Percentiles rank a stretch among this genome's conserved stretches.
These are phyloP conservation scores for Crossocerus cetratus DNA, from an alignment of 2,888 invertebrate species.

Conservation along the genomic window DNA sequence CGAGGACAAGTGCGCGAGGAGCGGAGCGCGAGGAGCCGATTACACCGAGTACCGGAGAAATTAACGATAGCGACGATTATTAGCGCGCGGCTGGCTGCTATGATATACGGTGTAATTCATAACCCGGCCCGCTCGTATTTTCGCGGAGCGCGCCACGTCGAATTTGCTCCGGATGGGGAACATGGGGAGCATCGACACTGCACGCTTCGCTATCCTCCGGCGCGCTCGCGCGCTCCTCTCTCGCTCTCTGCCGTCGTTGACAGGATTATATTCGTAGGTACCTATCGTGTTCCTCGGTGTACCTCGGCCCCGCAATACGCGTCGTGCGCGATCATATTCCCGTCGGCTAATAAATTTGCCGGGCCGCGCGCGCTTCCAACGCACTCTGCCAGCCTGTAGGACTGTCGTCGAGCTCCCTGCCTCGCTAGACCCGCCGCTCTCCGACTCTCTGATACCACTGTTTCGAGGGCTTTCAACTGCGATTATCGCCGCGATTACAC, in stretches of 20 bases:
- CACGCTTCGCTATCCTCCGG: conserved; percentile 47
- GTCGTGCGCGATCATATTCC: conserved; percentile 68
- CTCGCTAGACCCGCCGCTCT: conserved; percentile 47
- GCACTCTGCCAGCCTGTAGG: conserved; percentile 43
- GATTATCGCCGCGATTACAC: conserved; percentile 25
- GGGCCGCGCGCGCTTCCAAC: conserved; percentile 40
- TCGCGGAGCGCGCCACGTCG: conserved; percentile 62
- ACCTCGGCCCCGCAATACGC: conserved; percentile 65
- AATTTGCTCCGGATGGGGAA: conserved; percentile 72
- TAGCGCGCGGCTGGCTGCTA: conserved; percentile 57
- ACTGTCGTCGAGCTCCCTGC: conserved; percentile 40
- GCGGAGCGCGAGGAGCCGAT: conserved; percentile 58
- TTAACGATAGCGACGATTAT: conserved; percentile 71
- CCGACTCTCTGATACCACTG: conserved; percentile 39
- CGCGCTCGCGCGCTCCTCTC: conserved; percentile 23
- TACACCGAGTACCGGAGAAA: conserved; percentile 61
- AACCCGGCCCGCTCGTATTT: conserved; percentile 72
- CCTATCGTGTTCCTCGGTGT: conserved; percentile 65
- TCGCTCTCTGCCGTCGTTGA: conserved; percentile 55
- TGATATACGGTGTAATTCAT: conserved; percentile 69
- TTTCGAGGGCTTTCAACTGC: conserved; percentile 42
- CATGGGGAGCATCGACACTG: conserved; percentile 66
- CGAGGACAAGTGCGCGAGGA: conserved; percentile 49
- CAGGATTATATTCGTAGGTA: conserved; percentile 74
- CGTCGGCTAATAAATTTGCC: conserved; percentile 69